phyloP scores from a whole-genome alignment of 2,797 vertebrate species.

The Acrossocheilus wenchowensis region DNA sequence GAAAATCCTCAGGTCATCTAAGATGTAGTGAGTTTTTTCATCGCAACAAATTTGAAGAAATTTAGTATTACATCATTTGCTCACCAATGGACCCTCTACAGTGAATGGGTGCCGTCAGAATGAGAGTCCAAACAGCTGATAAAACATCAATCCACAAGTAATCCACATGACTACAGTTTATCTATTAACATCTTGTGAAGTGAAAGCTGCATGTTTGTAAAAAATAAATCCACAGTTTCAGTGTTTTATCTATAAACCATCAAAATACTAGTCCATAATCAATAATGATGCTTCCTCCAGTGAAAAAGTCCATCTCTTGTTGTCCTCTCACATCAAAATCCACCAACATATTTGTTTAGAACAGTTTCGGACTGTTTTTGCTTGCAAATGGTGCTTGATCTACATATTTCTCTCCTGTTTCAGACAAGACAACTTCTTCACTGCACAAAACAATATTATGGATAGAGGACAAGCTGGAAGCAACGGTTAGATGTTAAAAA shows the following conservation, averaged over 20 bases:
- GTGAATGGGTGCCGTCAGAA: neutral
- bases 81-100: neutral
- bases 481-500: neutral
- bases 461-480: neutral
- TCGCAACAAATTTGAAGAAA: neutral
- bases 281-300: neutral
- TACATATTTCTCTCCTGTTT: neutral
- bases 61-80: neutral
- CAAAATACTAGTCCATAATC: neutral
- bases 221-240: neutral
- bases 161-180: neutral
- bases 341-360: neutral
- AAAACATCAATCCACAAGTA: neutral
- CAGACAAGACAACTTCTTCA: neutral
- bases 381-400: neutral
- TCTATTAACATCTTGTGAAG: neutral
- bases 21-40: neutral
- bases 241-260: neutral
- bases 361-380: neutral
- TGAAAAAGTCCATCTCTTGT: neutral
- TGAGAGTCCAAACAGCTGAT: neutral
- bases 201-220: neutral
- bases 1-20: neutral
- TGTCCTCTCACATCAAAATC: neutral
- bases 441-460: neutral